These are phyloP conservation scores for Leucoma salicis DNA, from an alignment of 2,888 invertebrate genomes.

Conservation along the genomic window DNA sequence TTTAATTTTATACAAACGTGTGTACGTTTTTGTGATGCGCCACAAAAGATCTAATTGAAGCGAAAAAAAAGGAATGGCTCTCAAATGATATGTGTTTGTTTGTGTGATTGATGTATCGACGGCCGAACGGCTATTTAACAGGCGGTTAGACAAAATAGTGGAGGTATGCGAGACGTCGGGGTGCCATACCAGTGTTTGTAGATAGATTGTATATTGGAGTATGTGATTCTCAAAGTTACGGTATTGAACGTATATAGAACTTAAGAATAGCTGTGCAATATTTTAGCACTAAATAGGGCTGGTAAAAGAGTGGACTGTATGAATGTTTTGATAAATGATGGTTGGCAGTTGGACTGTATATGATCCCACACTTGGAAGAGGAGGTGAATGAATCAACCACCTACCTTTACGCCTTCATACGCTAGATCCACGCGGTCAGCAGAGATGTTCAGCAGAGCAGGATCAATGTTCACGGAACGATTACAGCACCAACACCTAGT, in stretches of 20 bases:
- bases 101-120: slow-evolving; percentile 80
- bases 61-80: slow-evolving; percentile 64
- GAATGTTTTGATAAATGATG: too few relatives aligned
- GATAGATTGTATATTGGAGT: slow-evolving; percentile 52
- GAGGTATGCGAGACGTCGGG: slow-evolving; percentile 60
- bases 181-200: slow-evolving; percentile 60
- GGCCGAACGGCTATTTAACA: slow-evolving; percentile 75
- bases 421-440: too few relatives aligned
- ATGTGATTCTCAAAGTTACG: slow-evolving; percentile 53
- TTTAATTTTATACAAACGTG: slow-evolving; percentile 69
- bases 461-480: too few relatives aligned
- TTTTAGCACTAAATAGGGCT: too few relatives aligned
- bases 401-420: too few relatives aligned
- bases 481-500: too few relatives aligned
- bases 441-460: too few relatives aligned
- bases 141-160: slow-evolving; percentile 78
- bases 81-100: slow-evolving; percentile 66
- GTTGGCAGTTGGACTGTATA: too few relatives aligned
- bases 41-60: slow-evolving; percentile 81
- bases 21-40: slow-evolving; percentile 57
- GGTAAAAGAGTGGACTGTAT: too few relatives aligned
- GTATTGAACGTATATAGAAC: background rate
- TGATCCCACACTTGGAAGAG: too few relatives aligned
- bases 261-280: too few relatives aligned
- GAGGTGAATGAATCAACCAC: too few relatives aligned